phyloP scores from a whole-genome alignment of 2,888 invertebrate genomes.

The Amorpha juglandis region DNA sequence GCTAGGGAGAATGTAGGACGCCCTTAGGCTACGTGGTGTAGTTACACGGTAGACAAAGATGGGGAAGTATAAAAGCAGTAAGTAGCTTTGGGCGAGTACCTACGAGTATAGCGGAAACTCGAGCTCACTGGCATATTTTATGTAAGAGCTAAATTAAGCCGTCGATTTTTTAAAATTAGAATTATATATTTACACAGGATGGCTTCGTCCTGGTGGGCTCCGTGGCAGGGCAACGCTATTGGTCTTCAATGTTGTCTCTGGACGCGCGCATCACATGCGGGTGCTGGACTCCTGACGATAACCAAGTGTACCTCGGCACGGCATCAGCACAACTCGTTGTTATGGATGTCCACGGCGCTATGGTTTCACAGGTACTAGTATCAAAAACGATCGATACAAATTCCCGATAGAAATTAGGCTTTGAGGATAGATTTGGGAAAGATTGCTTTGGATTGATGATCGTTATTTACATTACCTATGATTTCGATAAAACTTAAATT shows the following conservation, averaged over 20 bases:
- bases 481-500: not conserved
- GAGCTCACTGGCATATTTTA: no score
- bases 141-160: not conserved
- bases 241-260: slow-evolving; percentile 98
- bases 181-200: slow-evolving; percentile 85
- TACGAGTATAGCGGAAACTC: no score
- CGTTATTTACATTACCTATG: not conserved
- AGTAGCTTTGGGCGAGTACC: no score
- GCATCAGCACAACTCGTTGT: slow-evolving; percentile 97
- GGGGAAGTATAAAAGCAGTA: no score
- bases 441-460: slow-evolving; percentile 2
- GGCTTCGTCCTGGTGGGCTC: slow-evolving; percentile 99
- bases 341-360: slow-evolving; percentile 98
- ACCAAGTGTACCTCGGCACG: slow-evolving; percentile 98
- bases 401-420: not conserved
- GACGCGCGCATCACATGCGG: slow-evolving; percentile 98
- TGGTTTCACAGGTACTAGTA: slow-evolving; percentile 95
- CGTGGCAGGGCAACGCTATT: slow-evolving; percentile 98
- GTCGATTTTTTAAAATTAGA: not conserved
- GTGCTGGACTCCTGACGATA: slow-evolving; percentile 99
- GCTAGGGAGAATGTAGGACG: not conserved
- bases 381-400: not conserved
- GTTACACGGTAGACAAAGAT: not conserved
- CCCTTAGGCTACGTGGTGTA: not conserved
- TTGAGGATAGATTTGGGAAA: not conserved